These are phyloP conservation scores for Philonicus albiceps DNA, from an alignment of 2,888 invertebrate genomes.

Conservation along the genomic window DNA sequence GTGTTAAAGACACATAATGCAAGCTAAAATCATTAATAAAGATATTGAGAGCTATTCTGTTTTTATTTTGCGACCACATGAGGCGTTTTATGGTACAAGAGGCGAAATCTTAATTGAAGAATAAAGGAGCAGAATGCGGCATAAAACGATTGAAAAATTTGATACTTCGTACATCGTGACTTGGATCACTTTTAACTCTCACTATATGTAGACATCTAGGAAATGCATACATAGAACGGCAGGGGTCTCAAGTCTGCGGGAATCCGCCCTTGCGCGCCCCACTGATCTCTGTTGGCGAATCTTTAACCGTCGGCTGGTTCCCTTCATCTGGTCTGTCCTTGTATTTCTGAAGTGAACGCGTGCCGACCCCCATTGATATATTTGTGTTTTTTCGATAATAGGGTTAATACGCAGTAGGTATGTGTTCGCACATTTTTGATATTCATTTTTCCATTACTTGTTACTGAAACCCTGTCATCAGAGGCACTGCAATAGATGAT, in stretches of 20 bases:
- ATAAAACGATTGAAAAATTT: conserved; percentile 1
- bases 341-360: conserved; percentile 43
- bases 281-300: neutral
- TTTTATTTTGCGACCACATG: conserved; percentile 39
- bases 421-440: neutral
- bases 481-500: neutral
- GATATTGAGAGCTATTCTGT: conserved; percentile 42
- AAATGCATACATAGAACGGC: conserved; percentile 40
- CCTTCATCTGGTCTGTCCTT: neutral
- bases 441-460: neutral
- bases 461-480: neutral
- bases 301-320: conserved; percentile 12
- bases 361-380: conserved; percentile 51
- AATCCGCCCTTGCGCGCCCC: conserved; percentile 5
- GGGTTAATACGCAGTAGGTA: conserved; percentile 43
- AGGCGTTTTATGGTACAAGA: conserved; percentile 36
- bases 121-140: neutral
- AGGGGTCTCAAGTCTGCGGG: conserved; percentile 44
- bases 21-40: conserved; percentile 48
- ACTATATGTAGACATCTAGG: conserved; percentile 39
- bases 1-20: conserved; percentile 47
- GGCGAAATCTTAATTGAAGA: conserved; percentile 41
- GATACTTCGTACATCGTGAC: conserved; percentile 2
- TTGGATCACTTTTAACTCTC: conserved; percentile 22
- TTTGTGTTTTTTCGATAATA: conserved; percentile 46